Base-by-base conservation (phyloP, 2,113 vertebrate species). In the Corynorhinus townsendii region DNA sequence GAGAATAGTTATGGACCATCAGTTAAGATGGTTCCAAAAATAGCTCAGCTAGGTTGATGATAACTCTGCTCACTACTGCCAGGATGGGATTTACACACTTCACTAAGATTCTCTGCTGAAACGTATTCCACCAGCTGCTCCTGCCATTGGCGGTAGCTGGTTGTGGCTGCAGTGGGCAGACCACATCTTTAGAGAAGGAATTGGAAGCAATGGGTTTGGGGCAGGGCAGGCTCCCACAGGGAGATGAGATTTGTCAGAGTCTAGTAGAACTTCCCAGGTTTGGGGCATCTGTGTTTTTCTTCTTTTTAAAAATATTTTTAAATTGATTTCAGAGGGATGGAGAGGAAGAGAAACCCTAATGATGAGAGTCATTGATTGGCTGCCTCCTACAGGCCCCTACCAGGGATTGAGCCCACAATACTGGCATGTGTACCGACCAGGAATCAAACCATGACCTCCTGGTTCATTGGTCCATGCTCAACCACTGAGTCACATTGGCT, bases 21-120 rank as follows among this genome's bases (percentile, higher is more conserved):
- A 84, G 88, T 96, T 96, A 95, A 97, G 95, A 96, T 88, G 83
- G 35, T 43, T 97, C 97, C 86, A 94, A 90, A 97, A 98, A 97
- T 97, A 97, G 84, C 76, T 88, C 68, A 62, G 93, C 38, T 7
- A 90, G 95, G 52, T 77, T 82, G 96, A 69, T 87, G 73, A 88
- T 80, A 49, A 52, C 95, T 95, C 38, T 24, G 14, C 92, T 88
- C 54, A 33, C 71, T 90, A 82, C 95, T 20, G 59, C 96, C 96
- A 45, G 35, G 95, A 24, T 80, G 94, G 95, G 7, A 33, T 96
- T 95, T 93, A 95, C 15, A 28, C 94, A 64, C 43, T 72, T 93
- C 45, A 68, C 88, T 85, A 62, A 86, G 88, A 93, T 68, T 93
- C 75, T 94, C 54, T 81, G 59, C 76, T 71, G 91, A 96, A 90